phyloP scores from a whole-genome alignment of 2,888 invertebrate genomes.

The Melipona beecheii region DNA sequence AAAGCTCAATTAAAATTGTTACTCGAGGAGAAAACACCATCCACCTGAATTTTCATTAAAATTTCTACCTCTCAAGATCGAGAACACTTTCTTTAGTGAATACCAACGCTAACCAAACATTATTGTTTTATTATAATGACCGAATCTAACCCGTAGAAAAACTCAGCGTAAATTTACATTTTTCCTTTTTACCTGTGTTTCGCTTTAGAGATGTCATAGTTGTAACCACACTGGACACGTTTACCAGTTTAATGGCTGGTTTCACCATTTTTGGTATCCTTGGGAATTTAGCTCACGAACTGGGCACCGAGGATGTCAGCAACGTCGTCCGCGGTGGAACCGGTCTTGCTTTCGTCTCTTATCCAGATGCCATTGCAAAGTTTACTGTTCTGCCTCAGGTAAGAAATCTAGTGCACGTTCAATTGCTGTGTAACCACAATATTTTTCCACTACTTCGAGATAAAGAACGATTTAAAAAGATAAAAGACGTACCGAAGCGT shows the following conservation, averaged over 20 bases:
- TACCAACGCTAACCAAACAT: neutral
- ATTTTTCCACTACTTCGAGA: neutral
- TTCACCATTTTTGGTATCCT: slow-evolving; percentile 93
- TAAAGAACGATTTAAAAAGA: neutral
- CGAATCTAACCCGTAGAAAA: neutral
- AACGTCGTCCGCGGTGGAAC: slow-evolving; percentile 91
- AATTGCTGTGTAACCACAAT: neutral
- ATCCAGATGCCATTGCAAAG: slow-evolving; percentile 93
- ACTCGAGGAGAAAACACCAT: too few species aligned
- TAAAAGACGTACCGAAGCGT: neutral
- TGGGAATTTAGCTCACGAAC: slow-evolving; percentile 91
- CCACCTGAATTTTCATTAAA: neutral
- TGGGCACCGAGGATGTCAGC: slow-evolving; percentile 86
- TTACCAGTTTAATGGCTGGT: slow-evolving; percentile 93
- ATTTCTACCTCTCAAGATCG: neutral
- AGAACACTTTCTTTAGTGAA: neutral
- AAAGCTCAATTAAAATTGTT: neutral
- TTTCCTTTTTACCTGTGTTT: neutral
- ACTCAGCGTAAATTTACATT: neutral
- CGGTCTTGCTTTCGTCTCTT: slow-evolving; percentile 93
- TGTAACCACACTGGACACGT: slow-evolving; percentile 92
- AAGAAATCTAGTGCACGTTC: slow-evolving; percentile 2
- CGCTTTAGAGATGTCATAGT: slow-evolving; percentile 89
- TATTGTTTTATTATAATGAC: neutral
- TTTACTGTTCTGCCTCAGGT: slow-evolving; percentile 87